Conservation (phyloP, 2,113 vertebrate genomes). For the Redunca redunca region DNA sequence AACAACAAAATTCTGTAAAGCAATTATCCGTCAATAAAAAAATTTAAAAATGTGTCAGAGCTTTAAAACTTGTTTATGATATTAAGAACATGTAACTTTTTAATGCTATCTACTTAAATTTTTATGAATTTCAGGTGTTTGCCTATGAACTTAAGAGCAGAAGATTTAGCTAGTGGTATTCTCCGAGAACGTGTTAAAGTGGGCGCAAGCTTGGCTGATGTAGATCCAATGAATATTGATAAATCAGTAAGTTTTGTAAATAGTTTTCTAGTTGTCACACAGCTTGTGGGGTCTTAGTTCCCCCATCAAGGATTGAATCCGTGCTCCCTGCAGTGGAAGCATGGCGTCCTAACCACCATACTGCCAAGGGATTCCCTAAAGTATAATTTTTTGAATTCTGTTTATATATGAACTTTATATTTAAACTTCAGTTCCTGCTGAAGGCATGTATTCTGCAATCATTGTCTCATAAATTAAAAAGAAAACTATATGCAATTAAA, state of each 20-base stretch:
- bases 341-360: neutral
- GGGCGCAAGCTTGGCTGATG: constrained; percentile 96
- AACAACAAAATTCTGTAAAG: neutral
- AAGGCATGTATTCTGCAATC: constrained; percentile 32
- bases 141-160: constrained; percentile 95
- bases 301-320: neutral
- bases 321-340: neutral
- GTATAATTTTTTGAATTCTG: neutral
- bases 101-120: neutral
- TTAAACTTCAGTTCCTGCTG: neutral
- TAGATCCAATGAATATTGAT: constrained; percentile 98
- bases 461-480: neutral
- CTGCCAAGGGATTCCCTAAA: neutral
- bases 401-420: neutral
- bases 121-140: constrained; percentile 86
- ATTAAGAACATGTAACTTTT: constrained; percentile 3
- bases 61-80: constrained; percentile 22
- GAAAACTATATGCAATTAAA: neutral
- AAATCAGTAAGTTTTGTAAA: constrained; percentile 85
- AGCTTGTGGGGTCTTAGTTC: neutral
- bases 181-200: constrained; percentile 95
- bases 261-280: neutral
- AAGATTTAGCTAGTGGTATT: constrained; percentile 94
- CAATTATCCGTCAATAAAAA: neutral
- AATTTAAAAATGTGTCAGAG: neutral